phyloP scores from a whole-genome alignment of 1,140 invertebrate species.

The Camponotus floridanus region DNA sequence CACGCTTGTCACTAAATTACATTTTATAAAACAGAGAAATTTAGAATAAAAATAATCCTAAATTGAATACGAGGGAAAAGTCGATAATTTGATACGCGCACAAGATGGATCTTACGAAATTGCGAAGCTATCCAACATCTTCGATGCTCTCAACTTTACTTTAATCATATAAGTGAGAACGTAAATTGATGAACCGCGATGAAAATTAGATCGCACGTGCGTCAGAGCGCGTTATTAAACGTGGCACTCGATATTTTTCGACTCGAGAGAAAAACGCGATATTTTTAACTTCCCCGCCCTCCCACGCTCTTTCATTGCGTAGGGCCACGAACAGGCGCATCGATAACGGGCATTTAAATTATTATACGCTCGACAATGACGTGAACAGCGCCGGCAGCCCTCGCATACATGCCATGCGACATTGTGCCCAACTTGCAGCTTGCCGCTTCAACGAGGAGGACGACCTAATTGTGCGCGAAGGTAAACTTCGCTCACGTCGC shows the following conservation, averaged over 20 bases:
- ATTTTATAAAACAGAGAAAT: background rate
- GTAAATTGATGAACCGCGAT: constrained; percentile 7
- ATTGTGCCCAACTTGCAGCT: constrained; percentile 1
- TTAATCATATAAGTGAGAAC: background rate
- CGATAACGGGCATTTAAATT: constrained; percentile 39
- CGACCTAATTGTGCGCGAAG: constrained; percentile 44
- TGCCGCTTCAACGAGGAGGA: background rate
- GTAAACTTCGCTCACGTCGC: constrained; percentile 34
- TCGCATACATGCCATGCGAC: background rate
- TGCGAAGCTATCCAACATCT: background rate
- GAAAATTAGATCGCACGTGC: constrained; percentile 13
- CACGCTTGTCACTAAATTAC: background rate
- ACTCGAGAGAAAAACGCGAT: background rate
- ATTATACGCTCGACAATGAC: constrained; percentile 12
- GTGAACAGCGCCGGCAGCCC: background rate
- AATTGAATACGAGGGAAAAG: constrained; percentile 3
- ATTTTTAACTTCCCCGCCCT: constrained; percentile 31
- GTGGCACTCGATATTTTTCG: background rate
- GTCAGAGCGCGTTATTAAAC: constrained; percentile 9
- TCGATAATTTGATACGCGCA: background rate
- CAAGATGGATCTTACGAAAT: background rate
- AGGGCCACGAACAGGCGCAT: background rate
- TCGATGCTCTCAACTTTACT: background rate
- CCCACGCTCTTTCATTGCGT: constrained; percentile 16
- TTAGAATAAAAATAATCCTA: background rate